Evolutionary conservation across 2,797 vertebrate genomes (phyloP), one percentile per base, ranked within the genome.

Genomic region (Ataeniobius toweri): DNA sequence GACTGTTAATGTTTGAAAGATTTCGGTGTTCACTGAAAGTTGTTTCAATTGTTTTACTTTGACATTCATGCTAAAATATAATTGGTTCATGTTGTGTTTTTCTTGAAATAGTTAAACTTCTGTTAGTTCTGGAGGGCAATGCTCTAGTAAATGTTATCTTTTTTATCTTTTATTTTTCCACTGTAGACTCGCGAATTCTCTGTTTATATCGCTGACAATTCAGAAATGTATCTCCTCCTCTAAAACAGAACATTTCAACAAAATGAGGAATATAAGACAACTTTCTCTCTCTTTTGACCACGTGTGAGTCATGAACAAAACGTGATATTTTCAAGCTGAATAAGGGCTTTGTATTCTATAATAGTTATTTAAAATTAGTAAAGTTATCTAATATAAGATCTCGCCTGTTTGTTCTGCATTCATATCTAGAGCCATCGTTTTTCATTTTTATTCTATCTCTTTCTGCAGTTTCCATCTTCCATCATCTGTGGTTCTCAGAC

Each of bases 401-500:
- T 18, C 69, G 26, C 70, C 44, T 67, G 61, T 75, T 67, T 82
- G 63, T 48, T 83, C 44, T 50, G 44, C 55, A 71, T 56, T 18
- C 26, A 46, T 16, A 67, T 73, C 50, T n/a, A 18, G n/a, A 4
- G 12, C 24, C 5, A 46, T 44, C 2, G 8, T 31, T 6, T 56
- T 68, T 59, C 6, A 24, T 14, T 51, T 41, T 58, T 8, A 71
- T 74, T 20, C 46, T 89, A 72, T 82, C 68, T 89, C 78, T 63
- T 67, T 83, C 74, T 28, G 4, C 72, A 93, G 92, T 90, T 91
- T 91, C 86, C 83, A 44, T 92, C 82, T 65, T 77, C 72, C 65
- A 61, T 59, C 76, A 86, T 69, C 86, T 70, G 80, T 78, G 80
- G 79, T 86, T 92, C 88, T 84, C 88, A 89, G 94, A 93, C 89